phyloP scores from a whole-genome alignment of 2,888 invertebrate genomes.

The Rhingia rostrata region DNA sequence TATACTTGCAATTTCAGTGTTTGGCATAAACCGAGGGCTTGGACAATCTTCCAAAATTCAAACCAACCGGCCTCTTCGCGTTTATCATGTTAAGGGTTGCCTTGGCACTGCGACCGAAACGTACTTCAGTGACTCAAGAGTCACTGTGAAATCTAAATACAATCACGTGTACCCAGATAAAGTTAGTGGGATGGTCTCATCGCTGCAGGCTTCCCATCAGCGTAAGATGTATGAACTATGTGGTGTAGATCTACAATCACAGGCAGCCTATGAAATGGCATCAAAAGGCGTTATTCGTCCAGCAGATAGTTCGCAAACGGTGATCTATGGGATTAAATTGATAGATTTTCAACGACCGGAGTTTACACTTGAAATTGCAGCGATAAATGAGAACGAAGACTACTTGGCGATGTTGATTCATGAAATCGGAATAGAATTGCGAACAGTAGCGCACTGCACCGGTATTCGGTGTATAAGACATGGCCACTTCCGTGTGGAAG shows the following conservation, averaged over 20 bases:
- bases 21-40: slow-evolving; percentile 89
- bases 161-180: slow-evolving; percentile 87
- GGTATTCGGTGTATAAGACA: slow-evolving; percentile 91
- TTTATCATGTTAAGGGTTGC: slow-evolving; percentile 89
- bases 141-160: slow-evolving; percentile 88
- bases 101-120: slow-evolving; percentile 91
- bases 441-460: slow-evolving; percentile 91
- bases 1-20: slow-evolving; percentile 84
- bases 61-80: slow-evolving; percentile 86
- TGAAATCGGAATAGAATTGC: slow-evolving; percentile 91
- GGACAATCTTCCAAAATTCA: slow-evolving; percentile 85
- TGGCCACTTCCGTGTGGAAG: slow-evolving; percentile 90
- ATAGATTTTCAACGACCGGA: slow-evolving; percentile 91
- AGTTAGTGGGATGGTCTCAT: slow-evolving; percentile 89
- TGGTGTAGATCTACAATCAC: slow-evolving; percentile 92
- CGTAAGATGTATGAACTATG: slow-evolving; percentile 91
- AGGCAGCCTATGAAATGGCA: slow-evolving; percentile 95
- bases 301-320: slow-evolving; percentile 86
- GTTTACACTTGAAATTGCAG: slow-evolving; percentile 94
- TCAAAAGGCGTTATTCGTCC: slow-evolving; percentile 92
- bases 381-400: slow-evolving; percentile 92
- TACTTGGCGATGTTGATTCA: slow-evolving; percentile 91
- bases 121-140: slow-evolving; percentile 88
- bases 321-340: slow-evolving; percentile 94
- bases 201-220: slow-evolving; percentile 94